A percentile compares a stretch with the other conserved stretches of the same genome.
phyloP scores from a whole-genome alignment of 1,140 invertebrate genomes.

The Cherax quadricarinatus region DNA sequence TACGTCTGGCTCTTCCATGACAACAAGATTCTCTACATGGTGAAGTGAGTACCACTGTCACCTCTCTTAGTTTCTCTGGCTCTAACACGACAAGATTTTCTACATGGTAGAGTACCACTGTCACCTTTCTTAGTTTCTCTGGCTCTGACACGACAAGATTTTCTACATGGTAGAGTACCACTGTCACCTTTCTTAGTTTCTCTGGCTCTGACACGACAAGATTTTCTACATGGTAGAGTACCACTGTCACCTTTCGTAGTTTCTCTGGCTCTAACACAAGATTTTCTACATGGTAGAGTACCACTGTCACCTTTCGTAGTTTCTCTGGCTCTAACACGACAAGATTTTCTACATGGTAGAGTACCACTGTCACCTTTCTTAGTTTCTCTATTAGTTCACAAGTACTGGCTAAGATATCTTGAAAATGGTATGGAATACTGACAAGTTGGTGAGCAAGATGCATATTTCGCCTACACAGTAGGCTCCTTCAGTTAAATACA shows the following conservation, averaged over 20 bases:
- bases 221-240: too few relatives aligned
- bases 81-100: conserved; percentile 55
- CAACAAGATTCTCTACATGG: conserved; percentile 61
- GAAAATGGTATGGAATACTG: too few relatives aligned
- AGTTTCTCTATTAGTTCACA: too few relatives aligned
- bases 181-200: too few relatives aligned
- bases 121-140: neutral
- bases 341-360: conserved; percentile 62
- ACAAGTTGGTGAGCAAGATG: too few relatives aligned
- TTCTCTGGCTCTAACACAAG: conserved; percentile 64
- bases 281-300: conserved; percentile 57
- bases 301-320: too few relatives aligned
- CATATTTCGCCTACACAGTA: too few relatives aligned
- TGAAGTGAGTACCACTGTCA: conserved; percentile 28
- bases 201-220: conserved; percentile 61
- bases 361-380: neutral
- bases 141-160: conserved; percentile 59
- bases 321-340: conserved; percentile 54
- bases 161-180: conserved; percentile 54
- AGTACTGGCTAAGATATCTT: too few relatives aligned
- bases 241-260: too few relatives aligned
- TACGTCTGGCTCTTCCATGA: conserved; percentile 65
- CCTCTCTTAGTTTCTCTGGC: conserved; percentile 15
- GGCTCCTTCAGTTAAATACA: too few relatives aligned
- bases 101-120: conserved; percentile 47